Evolutionary conservation across 2,888 invertebrate species (phyloP).

Genomic region (Troglohyphantes excavatus): DNA sequence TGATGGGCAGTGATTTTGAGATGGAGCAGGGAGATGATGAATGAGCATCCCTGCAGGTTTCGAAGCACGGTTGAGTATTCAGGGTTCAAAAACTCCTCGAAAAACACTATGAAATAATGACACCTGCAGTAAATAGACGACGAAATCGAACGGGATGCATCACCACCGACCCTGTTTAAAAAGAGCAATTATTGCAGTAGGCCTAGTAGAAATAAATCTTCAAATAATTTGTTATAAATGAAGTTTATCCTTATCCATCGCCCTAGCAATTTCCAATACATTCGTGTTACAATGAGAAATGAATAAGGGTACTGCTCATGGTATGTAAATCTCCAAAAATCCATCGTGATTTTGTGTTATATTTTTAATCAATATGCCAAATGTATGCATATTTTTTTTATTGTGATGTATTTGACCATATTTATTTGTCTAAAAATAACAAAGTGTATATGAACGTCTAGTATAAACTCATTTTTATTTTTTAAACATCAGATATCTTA

Average conservation of each 20-base stretch:
- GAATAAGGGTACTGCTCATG: slow-evolving; percentile 55
- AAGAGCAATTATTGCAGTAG: slow-evolving; percentile 57
- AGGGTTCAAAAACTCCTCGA: slow-evolving; percentile 65
- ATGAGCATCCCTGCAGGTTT: slow-evolving; percentile 70
- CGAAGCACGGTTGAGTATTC: slow-evolving; percentile 53
- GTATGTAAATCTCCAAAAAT: slow-evolving; percentile 36
- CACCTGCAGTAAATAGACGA: slow-evolving; percentile 76
- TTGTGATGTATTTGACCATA: slow-evolving; percentile 18
- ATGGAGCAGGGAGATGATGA: slow-evolving; percentile 75
- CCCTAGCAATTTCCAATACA: slow-evolving; percentile 24
- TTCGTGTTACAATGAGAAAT: slow-evolving; percentile 48
- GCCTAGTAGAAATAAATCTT: slow-evolving; percentile 72
- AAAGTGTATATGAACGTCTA: neutral
- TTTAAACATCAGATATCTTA: too few relatives aligned
- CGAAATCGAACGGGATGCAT: slow-evolving; percentile 39
- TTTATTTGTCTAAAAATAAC: neutral
- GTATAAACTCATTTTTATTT: neutral
- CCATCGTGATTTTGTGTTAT: slow-evolving; percentile 23
- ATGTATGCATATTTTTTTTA: slow-evolving; percentile 49
- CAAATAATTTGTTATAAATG: slow-evolving; percentile 33
- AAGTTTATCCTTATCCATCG: slow-evolving; percentile 24
- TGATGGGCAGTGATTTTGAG: slow-evolving; percentile 75
- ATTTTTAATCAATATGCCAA: slow-evolving; percentile 73
- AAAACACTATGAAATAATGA: slow-evolving; percentile 79
- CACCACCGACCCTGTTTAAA: slow-evolving; percentile 31